Conservation (phyloP, 2,113 vertebrate genomes). For the Pseudois nayaur region DNA sequence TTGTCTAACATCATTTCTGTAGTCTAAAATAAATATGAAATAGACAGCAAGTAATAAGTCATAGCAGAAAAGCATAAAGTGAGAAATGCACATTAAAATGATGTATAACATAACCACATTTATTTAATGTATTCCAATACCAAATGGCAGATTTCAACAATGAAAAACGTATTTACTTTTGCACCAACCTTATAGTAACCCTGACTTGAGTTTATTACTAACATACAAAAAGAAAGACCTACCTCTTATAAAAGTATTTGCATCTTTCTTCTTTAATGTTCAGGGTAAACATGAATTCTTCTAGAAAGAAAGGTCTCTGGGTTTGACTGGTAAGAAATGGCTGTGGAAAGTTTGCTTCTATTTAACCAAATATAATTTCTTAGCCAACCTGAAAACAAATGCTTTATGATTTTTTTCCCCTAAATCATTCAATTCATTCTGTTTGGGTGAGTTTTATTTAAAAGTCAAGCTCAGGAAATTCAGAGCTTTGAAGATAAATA, state of each 20-base stretch:
- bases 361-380: slow-evolving; percentile 27
- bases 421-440: background rate
- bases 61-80: background rate
- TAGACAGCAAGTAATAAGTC: background rate
- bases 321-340: background rate
- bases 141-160: background rate
- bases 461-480: slow-evolving; percentile 36
- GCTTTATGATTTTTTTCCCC: background rate
- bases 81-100: background rate
- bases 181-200: background rate
- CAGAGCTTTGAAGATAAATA: slow-evolving; percentile 36
- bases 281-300: background rate
- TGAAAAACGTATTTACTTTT: background rate
- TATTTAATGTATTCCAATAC: background rate
- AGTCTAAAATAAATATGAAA: background rate
- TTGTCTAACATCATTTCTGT: background rate
- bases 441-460: slow-evolving; percentile 40
- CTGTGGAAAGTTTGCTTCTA: slow-evolving; percentile 14
- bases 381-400: slow-evolving; percentile 9
- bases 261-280: background rate
- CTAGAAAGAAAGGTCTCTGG: background rate
- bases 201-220: background rate
- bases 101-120: background rate
- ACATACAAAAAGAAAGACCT: background rate
- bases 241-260: background rate